Conservation (phyloP, 2,888 invertebrate species). For the Chouioia cunea region DNA sequence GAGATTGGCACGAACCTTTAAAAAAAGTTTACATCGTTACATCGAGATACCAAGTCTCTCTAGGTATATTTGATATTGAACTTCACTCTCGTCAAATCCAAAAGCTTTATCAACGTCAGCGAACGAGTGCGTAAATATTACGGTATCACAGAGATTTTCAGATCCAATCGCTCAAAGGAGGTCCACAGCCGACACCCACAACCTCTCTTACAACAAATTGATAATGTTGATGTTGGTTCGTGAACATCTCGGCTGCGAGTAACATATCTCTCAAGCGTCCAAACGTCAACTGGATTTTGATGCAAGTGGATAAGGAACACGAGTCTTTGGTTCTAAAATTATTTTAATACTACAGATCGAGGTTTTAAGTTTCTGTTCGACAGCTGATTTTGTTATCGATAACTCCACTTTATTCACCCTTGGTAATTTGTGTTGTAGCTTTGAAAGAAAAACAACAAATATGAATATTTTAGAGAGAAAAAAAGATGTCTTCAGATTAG, state of each 20-base stretch:
- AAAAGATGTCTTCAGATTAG: no score
- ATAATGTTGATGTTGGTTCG: slow-evolving; percentile 20
- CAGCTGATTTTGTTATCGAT: background rate
- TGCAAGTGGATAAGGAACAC: slow-evolving; percentile 47
- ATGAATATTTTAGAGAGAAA: no score
- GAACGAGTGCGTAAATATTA: slow-evolving; percentile 83
- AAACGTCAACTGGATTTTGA: slow-evolving; percentile 44
- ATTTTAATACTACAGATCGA: slow-evolving; percentile 42
- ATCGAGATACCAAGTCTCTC: slow-evolving; percentile 76
- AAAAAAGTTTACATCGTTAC: slow-evolving; percentile 60
- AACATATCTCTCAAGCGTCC: slow-evolving; percentile 58
- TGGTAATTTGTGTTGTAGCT: no score
- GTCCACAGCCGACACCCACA: slow-evolving; percentile 84
- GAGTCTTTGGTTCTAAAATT: slow-evolving; percentile 55
- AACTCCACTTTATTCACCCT: slow-evolving; percentile 14
- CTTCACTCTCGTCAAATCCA: slow-evolving; percentile 71
- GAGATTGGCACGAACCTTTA: slow-evolving; percentile 54
- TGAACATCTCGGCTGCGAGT: slow-evolving; percentile 58
- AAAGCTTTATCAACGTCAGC: slow-evolving; percentile 83
- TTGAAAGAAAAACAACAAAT: no score
- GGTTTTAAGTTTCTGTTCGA: background rate
- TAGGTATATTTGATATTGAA: slow-evolving; percentile 79
- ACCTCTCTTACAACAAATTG: slow-evolving; percentile 75
- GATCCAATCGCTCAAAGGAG: slow-evolving; percentile 78
- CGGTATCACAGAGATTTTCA: slow-evolving; percentile 78